Base-by-base conservation (phyloP, 2,888 invertebrate species). In the Lysandra bellargus region DNA sequence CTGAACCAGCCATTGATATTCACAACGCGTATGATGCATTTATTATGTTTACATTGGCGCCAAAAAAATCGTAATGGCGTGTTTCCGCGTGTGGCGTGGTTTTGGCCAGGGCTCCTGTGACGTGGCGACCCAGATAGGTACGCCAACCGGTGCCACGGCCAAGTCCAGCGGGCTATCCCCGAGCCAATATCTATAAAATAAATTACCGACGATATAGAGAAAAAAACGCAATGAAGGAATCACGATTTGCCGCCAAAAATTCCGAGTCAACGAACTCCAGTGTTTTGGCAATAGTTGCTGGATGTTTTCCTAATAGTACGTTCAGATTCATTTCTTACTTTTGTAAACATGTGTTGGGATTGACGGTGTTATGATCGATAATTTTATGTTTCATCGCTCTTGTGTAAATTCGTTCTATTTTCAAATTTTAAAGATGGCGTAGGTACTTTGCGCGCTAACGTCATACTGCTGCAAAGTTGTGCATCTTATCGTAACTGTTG, bases 101-200 rank as follows among this genome's bases (percentile, higher is more conserved):
- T 93, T 94, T 94, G 94, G 94, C 94, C 92, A 90, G 89, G 87
- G 89, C 89, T 90, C 90, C 92, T 89, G 90, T 93, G 93, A 93
- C 93, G 94, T 90, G 84, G 88, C 90, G 93, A 91, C 94, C 94
- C 92, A 94, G 93, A 92, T 94, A 92, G 92, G 88, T 86, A 87
- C 89, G 94, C 94, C 94, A 94, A 94, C 86, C 90, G 89, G 89
- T 92, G 89, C 93, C 94, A 94, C 89, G 94, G 94, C 94, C 94
- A 94, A 94, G 93, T 91, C 91, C 93, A 92, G 88, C 84, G 91
- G 94, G 93, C 89, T 76, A 92, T 93, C 93, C 94, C 94, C 93
- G 88, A 92, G 94, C 94, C 94, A 94, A 94, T 94, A 93, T 94
- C 94, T 94, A 94, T 94, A 93, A 94, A 94, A 94, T 92, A 94